phyloP scores from a whole-genome alignment of 2,113 vertebrate species.

The Pitta sordida region DNA sequence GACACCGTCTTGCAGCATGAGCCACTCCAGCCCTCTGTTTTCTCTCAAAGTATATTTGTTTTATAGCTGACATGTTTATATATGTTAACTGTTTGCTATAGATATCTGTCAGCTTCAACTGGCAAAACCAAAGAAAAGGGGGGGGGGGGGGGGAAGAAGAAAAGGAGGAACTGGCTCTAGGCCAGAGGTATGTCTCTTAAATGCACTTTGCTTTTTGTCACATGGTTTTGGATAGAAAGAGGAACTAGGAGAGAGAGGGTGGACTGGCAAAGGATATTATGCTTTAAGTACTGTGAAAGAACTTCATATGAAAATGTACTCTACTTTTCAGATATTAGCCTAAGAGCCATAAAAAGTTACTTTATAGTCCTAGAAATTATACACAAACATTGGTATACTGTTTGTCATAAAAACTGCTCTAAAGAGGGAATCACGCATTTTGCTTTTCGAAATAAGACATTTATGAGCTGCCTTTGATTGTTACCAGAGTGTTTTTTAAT shows the following conservation, averaged over 20 bases:
- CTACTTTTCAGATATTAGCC: constrained; percentile 19
- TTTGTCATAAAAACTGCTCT: constrained; percentile 46
- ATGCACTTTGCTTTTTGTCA: constrained; percentile 39
- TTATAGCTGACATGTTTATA: constrained; percentile 74
- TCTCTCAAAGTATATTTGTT: constrained; percentile 68
- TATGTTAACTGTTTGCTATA: constrained; percentile 68
- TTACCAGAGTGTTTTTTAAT: constrained; percentile 44
- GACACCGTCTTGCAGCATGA: constrained; percentile 19
- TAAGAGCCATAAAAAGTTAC: constrained; percentile 29
- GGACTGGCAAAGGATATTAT: not conserved
- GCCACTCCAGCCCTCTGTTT: constrained; percentile 53
- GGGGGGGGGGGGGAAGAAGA: not conserved
- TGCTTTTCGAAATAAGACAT: constrained; percentile 54
- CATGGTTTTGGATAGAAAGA: constrained; percentile 19
- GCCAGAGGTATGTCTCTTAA: constrained; percentile 50
- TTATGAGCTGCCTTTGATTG: constrained; percentile 66
- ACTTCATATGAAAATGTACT: not conserved
- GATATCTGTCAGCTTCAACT: constrained; percentile 67
- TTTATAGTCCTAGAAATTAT: constrained; percentile 54
- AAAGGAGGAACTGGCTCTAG: not conserved
- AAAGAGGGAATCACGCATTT: not conserved
- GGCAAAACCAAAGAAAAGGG: not conserved
- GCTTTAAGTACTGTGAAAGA: not conserved
- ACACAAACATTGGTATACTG: constrained; percentile 38
- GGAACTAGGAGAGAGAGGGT: not conserved